These are phyloP conservation scores for Limenitis camilla DNA, from an alignment of 2,888 invertebrate genomes.

Conservation along the genomic window DNA sequence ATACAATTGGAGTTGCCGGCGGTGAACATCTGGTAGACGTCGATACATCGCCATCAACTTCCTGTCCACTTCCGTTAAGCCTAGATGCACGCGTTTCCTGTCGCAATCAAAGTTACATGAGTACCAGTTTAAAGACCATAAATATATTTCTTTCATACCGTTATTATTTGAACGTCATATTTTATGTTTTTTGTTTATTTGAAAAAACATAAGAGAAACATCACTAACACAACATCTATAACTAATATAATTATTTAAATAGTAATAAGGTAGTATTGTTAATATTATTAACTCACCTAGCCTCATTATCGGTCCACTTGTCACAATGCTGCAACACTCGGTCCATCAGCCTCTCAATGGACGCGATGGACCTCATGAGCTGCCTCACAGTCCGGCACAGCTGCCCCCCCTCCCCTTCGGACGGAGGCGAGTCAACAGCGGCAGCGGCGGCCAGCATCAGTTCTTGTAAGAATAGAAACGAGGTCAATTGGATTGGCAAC, in stretches of 20 bases:
- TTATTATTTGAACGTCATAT: no score
- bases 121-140: no score
- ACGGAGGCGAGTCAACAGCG: constrained; percentile 27
- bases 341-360: constrained; percentile 65
- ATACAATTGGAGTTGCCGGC: constrained; percentile 60
- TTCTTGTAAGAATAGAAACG: constrained; percentile 47
- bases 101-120: no score
- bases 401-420: constrained; percentile 24
- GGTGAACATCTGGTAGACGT: constrained; percentile 60
- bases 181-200: no score
- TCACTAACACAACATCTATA: no score
- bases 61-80: constrained; percentile 59
- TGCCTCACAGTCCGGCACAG: constrained; percentile 53
- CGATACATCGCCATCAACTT: constrained; percentile 69
- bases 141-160: no score
- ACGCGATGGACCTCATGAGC: constrained; percentile 60
- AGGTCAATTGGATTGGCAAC: constrained; percentile 44
- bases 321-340: constrained; percentile 55
- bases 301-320: constrained; percentile 49
- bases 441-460: constrained; percentile 42
- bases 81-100: constrained; percentile 62
- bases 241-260: no score
- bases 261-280: no score
- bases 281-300: no score
- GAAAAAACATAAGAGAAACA: no score